These are phyloP conservation scores for Semnornis frantzii DNA, from an alignment of 2,113 vertebrate genomes.

Conservation along the genomic window DNA sequence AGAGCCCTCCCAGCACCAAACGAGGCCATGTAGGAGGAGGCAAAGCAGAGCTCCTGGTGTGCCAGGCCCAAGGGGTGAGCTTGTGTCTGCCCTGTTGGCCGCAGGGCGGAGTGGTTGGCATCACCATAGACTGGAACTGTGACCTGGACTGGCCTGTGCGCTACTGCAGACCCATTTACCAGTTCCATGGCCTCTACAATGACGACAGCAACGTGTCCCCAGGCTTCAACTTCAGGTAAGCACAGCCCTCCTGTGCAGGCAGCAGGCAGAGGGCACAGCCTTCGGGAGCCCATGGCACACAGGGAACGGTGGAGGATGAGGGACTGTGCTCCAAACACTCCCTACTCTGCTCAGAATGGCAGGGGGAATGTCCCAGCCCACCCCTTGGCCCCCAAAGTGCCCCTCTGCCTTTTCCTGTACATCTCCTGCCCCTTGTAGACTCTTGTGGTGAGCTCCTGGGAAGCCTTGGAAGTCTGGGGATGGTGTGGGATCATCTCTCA, in stretches of 20 bases:
- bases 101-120: conserved; percentile 91
- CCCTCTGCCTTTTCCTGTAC: neutral
- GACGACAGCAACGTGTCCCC: conserved; percentile 79
- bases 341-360: neutral
- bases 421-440: neutral
- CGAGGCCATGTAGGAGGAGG: accelerated
- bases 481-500: accelerated
- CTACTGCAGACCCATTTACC: conserved; percentile 86
- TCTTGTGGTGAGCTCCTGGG: neutral
- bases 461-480: neutral
- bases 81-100: accelerated
- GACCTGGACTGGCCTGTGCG: conserved; percentile 84
- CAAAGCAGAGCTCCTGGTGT: neutral
- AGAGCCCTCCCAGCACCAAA: neutral
- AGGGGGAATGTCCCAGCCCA: neutral
- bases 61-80: neutral
- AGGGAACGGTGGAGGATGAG: neutral
- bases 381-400: neutral
- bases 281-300: neutral
- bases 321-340: neutral
- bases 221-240: conserved; percentile 95
- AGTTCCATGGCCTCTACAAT: conserved; percentile 89
- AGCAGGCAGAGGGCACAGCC: neutral
- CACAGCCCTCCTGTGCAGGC: neutral
- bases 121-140: conserved; percentile 93